phyloP scores from a whole-genome alignment of 2,888 invertebrate species.

The Cyaniris semiargus region DNA sequence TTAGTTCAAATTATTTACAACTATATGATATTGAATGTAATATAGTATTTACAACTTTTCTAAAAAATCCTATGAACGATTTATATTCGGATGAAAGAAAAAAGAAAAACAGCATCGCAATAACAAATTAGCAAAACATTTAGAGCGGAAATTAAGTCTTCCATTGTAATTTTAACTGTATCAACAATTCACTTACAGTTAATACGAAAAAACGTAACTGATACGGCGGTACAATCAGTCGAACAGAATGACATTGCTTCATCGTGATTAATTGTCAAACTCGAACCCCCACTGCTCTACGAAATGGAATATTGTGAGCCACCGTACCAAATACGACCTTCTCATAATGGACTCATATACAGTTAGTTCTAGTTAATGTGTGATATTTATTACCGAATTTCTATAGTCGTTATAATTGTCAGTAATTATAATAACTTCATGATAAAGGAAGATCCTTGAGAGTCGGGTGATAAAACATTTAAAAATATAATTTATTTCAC shows the following conservation, averaged over 20 bases:
- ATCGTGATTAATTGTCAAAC: slow-evolving; percentile 79
- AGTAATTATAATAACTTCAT: not conserved
- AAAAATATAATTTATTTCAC: not conserved
- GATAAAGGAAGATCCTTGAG: not conserved
- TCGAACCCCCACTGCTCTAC: slow-evolving; percentile 74
- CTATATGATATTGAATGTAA: too few relatives aligned
- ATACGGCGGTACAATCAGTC: slow-evolving; percentile 61
- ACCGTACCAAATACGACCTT: slow-evolving; percentile 63
- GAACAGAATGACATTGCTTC: slow-evolving; percentile 75
- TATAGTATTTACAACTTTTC: too few relatives aligned
- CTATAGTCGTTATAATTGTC: not conserved
- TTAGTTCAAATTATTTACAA: not conserved
- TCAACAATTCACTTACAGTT: slow-evolving; percentile 20
- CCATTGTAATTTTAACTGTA: slow-evolving; percentile 22
- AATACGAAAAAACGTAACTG: slow-evolving; percentile 46
- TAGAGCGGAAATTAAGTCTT: not conserved
- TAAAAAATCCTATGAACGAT: too few relatives aligned
- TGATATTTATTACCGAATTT: slow-evolving; percentile 19
- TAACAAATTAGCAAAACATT: not conserved
- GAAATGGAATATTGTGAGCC: slow-evolving; percentile 75
- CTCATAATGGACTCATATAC: slow-evolving; percentile 54
- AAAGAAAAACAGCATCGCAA: too few relatives aligned
- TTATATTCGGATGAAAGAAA: not conserved
- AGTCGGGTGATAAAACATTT: not conserved
- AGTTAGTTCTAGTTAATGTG: slow-evolving; percentile 31